Evolutionary conservation across 2,888 invertebrate species (phyloP).

Genomic region (Leucophenga montana): DNA sequence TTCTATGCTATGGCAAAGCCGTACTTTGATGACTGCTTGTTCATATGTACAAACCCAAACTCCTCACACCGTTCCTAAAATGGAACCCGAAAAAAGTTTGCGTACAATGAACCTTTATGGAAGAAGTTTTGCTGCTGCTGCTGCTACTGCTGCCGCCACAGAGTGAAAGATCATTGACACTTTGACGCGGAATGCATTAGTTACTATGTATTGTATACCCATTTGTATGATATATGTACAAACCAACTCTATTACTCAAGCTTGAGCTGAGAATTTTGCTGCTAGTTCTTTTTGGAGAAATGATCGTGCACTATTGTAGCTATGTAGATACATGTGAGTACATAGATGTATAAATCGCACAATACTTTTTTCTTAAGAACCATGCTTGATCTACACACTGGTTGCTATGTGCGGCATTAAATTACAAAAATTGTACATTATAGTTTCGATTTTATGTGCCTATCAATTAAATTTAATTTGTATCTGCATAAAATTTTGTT

Average conservation of each 20-base stretch:
- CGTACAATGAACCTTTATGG: constrained; percentile 59
- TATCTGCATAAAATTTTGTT: too few species aligned
- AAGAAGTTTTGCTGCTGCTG: constrained; percentile 50
- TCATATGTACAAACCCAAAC: constrained; percentile 14
- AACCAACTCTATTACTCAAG: not conserved
- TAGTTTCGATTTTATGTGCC: too few species aligned
- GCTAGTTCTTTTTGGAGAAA: constrained; percentile 55
- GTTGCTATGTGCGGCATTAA: too few species aligned
- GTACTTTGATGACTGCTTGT: constrained; percentile 24
- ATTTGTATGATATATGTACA: not conserved
- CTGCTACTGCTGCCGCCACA: constrained; percentile 24
- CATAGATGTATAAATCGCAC: too few species aligned
- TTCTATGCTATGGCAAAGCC: constrained; percentile 32
- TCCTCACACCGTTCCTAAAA: not conserved
- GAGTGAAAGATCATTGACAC: constrained; percentile 63
- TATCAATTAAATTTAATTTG: too few species aligned
- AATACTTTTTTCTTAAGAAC: too few species aligned
- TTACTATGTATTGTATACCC: not conserved
- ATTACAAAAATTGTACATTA: too few species aligned
- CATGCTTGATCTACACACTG: too few species aligned
- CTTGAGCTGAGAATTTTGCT: not conserved
- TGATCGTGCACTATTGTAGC: constrained; percentile 65
- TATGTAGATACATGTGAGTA: constrained; percentile 45
- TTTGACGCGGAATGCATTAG: constrained; percentile 67
- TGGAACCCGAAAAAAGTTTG: constrained; percentile 23